Evolutionary conservation across 1,140 invertebrate genomes (phyloP).

Genomic region (Dreissena polymorpha): DNA sequence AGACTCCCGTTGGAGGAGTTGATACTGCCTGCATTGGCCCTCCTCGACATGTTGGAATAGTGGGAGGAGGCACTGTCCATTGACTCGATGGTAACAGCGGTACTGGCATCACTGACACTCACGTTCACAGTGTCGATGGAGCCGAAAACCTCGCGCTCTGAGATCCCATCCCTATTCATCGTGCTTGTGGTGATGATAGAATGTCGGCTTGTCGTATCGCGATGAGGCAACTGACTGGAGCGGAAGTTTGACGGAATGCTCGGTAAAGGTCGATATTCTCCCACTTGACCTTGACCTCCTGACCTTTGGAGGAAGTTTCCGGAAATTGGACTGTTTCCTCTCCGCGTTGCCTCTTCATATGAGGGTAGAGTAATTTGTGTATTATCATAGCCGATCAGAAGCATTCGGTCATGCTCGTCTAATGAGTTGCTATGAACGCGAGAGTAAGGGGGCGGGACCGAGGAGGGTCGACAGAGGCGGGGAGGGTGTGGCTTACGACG

Average conservation of each 20-base stretch:
- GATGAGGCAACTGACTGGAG: slow-evolving; percentile 28
- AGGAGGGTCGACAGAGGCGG: slow-evolving; percentile 43
- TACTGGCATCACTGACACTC: slow-evolving; percentile 76
- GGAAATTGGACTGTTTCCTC: too few relatives aligned
- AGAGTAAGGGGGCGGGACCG: slow-evolving; percentile 71
- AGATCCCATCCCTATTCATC: slow-evolving; percentile 74
- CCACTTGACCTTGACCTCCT: slow-evolving; percentile 26
- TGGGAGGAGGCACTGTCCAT: slow-evolving; percentile 73
- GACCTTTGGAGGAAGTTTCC: slow-evolving; percentile 18
- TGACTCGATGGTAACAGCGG: slow-evolving; percentile 72
- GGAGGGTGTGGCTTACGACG: slow-evolving; percentile 71
- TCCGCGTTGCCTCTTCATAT: slow-evolving; percentile 74
- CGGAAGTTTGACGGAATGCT: slow-evolving; percentile 71
- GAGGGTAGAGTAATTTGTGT: slow-evolving; percentile 70
- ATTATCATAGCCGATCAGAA: slow-evolving; percentile 76
- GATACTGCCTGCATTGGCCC: slow-evolving; percentile 75
- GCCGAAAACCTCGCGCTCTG: slow-evolving; percentile 71
- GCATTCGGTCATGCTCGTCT: slow-evolving; percentile 76
- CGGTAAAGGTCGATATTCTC: slow-evolving; percentile 71
- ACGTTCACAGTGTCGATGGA: slow-evolving; percentile 77
- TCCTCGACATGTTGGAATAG: slow-evolving; percentile 72
- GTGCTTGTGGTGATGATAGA: slow-evolving; percentile 75
- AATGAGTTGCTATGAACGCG: slow-evolving; percentile 69
- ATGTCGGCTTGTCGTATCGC: slow-evolving; percentile 67
- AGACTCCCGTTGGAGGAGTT: slow-evolving; percentile 73